Conservation (phyloP, 2,888 invertebrate genomes). For the Villa cingulata region DNA sequence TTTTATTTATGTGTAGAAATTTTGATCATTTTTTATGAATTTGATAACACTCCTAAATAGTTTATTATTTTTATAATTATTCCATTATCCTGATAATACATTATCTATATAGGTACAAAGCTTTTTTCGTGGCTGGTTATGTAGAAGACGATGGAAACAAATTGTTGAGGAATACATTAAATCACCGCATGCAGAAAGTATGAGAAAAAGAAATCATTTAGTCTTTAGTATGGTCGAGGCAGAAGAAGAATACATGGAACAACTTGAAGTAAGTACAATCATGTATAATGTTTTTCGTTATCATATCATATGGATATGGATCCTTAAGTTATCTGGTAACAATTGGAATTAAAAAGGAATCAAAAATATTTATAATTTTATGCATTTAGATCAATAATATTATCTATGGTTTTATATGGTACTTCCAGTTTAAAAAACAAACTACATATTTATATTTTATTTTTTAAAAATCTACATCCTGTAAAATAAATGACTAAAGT, state of each 20-base stretch:
- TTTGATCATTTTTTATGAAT: too few species aligned
- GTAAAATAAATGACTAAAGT: too few species aligned
- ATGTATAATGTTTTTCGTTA: too few species aligned
- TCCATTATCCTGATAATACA: too few species aligned
- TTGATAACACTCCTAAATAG: too few species aligned
- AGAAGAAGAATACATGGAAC: conserved; percentile 85
- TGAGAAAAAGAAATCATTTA: conserved; percentile 80
- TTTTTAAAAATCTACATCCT: too few species aligned
- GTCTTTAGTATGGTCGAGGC: conserved; percentile 87
- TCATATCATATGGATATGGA: too few species aligned
- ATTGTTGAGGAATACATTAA: conserved; percentile 90
- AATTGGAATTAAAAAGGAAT: background rate
- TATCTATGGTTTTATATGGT: background rate
- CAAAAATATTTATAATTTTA: background rate
- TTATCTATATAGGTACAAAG: conserved; percentile 43
- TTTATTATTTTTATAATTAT: too few species aligned
- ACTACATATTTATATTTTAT: too few species aligned
- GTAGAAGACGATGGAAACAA: conserved; percentile 83
- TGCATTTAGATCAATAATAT: background rate
- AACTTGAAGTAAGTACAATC: conserved; percentile 55
- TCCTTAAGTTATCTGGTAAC: too few species aligned
- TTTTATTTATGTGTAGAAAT: too few species aligned
- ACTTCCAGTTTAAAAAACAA: background rate
- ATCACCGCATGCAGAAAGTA: conserved; percentile 85
- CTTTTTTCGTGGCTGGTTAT: conserved; percentile 88